phyloP scores from a whole-genome alignment of 30 jellyfish, hydroid and myxozoan genomes.

The Turritopsis dohrnii region DNA sequence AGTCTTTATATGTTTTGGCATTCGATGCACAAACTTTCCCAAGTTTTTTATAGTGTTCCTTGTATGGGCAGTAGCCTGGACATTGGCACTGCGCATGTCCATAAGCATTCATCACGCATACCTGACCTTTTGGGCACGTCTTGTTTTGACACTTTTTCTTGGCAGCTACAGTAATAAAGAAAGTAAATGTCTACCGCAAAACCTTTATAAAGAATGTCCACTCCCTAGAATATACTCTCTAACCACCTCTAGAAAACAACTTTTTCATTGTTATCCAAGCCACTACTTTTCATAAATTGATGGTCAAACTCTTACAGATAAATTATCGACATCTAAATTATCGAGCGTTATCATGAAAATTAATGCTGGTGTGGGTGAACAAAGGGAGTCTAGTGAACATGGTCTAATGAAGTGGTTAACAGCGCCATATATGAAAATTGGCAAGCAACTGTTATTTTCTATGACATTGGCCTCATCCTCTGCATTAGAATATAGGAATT shows the following conservation, averaged over 20 bases:
- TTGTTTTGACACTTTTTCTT: not conserved
- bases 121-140: slow-evolving; percentile 24
- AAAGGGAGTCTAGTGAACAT: not conserved
- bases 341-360: not conserved
- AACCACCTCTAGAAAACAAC: too few relatives aligned
- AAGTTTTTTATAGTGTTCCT: slow-evolving; percentile 11
- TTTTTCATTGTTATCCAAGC: too few relatives aligned
- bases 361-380: not conserved
- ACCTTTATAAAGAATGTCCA: too few relatives aligned
- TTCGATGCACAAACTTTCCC: slow-evolving; percentile 33
- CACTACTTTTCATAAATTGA: not conserved
- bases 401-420: too few relatives aligned
- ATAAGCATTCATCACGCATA: slow-evolving; percentile 5
- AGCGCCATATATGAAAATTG: too few relatives aligned
- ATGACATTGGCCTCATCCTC: not conserved
- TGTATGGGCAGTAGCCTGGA: slow-evolving; percentile 25
- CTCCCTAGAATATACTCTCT: too few relatives aligned
- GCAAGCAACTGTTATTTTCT: too few relatives aligned
- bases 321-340: not conserved
- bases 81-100: slow-evolving; percentile 25
- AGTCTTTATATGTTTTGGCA: slow-evolving; percentile 31
- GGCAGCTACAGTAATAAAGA: not conserved
- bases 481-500: not conserved
- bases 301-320: not conserved
- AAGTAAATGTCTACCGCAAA: too few relatives aligned